phyloP scores from a whole-genome alignment of 1,140 invertebrate genomes.

The Dermatophagoides farinae region DNA sequence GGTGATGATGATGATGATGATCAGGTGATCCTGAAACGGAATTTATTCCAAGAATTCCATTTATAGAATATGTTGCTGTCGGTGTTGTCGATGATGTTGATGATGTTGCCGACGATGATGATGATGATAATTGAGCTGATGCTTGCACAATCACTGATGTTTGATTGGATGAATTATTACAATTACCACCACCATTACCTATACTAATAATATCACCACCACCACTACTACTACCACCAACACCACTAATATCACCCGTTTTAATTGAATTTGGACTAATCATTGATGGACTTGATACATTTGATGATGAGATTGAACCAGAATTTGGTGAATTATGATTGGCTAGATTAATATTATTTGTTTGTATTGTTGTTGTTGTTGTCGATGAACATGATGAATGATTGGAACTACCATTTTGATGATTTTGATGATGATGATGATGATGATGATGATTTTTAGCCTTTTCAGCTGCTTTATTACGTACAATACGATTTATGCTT shows the following conservation, averaged over 20 bases:
- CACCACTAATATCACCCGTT: background rate
- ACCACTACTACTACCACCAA: background rate
- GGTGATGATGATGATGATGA: background rate
- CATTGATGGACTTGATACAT: slow-evolving; percentile 4
- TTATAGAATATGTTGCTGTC: slow-evolving; percentile 52
- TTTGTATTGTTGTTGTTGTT: background rate
- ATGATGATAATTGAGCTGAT: slow-evolving; percentile 12
- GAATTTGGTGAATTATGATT: background rate
- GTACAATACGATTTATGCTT: slow-evolving; percentile 92
- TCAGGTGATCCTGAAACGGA: background rate
- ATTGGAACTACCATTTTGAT: slow-evolving; percentile 22
- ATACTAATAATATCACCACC: background rate
- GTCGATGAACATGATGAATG: background rate
- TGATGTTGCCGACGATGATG: slow-evolving; percentile 7
- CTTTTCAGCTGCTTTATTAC: slow-evolving; percentile 87
- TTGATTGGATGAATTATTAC: slow-evolving; percentile 19
- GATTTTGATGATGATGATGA: background rate
- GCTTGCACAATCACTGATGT: slow-evolving; percentile 13
- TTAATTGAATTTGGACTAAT: slow-evolving; percentile 9
- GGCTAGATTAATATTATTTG: too few relatives aligned
- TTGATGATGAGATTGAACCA: background rate
- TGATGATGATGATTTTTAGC: slow-evolving; percentile 49
- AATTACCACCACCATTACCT: background rate
- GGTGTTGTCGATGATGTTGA: slow-evolving; percentile 11
- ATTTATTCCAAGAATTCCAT: slow-evolving; percentile 69